These are phyloP conservation scores for Pimpla rufipes DNA, from an alignment of 2,888 invertebrate genomes.

Conservation along the genomic window DNA sequence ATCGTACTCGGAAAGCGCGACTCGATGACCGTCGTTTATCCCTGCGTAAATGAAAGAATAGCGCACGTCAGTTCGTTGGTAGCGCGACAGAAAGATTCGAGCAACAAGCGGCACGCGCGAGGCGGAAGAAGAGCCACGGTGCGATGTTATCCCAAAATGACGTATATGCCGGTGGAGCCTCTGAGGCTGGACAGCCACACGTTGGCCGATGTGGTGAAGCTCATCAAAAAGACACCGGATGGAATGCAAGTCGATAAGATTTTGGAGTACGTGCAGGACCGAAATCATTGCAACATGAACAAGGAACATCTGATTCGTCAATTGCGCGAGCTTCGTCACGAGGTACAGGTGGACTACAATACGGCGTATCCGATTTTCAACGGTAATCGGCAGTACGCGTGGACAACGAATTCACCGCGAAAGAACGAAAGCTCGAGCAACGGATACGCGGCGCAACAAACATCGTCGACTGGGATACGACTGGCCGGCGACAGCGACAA, in stretches of 20 bases:
- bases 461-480: neutral
- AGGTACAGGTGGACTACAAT: slow-evolving; percentile 49
- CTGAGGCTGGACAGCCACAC: slow-evolving; percentile 28
- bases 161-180: too few species aligned
- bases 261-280: neutral
- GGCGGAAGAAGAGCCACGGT: slow-evolving; percentile 19
- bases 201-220: slow-evolving; percentile 56
- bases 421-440: neutral
- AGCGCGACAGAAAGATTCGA: slow-evolving; percentile 70
- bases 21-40: slow-evolving; percentile 54
- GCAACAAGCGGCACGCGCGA: neutral
- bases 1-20: slow-evolving; percentile 40
- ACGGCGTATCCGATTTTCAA: slow-evolving; percentile 51
- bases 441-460: neutral
- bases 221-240: slow-evolving; percentile 60
- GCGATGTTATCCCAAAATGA: neutral
- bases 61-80: slow-evolving; percentile 77
- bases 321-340: slow-evolving; percentile 70
- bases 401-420: neutral
- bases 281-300: slow-evolving; percentile 43
- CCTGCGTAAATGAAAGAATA: slow-evolving; percentile 72
- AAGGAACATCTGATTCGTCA: slow-evolving; percentile 67
- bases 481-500: slow-evolving; percentile 17
- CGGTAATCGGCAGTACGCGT: too few species aligned
- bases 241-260: slow-evolving; percentile 68